Base-by-base conservation (phyloP, 2,888 invertebrate genomes). In the Caenorhabditis sp. region DNA sequence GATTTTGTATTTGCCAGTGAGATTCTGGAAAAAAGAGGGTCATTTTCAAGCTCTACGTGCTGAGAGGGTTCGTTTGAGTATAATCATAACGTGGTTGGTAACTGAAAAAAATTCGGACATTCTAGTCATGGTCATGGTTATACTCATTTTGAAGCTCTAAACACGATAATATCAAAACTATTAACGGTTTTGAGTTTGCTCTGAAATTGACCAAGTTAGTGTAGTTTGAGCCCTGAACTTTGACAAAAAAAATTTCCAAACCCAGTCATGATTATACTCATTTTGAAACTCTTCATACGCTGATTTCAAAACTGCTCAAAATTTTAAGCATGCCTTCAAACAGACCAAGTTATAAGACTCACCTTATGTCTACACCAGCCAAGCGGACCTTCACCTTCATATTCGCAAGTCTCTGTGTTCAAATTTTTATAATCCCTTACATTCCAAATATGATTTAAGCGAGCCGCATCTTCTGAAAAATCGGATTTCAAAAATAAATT, bases 301-400 rank as follows among this genome's bases (percentile, higher is more conserved):
- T n/a, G n/a, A n/a, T n/a, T n/a, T n/a, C n/a, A n/a, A n/a, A n/a
- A n/a, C n/a, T n/a, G n/a, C n/a, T n/a, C n/a, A n/a, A n/a, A n/a
- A n/a, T n/a, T n/a, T n/a, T n/a, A n/a, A n/a, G n/a, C n/a, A n/a
- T n/a, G n/a, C n/a, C n/a, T n/a, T n/a, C n/a, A n/a, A n/a, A n/a
- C n/a, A n/a, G n/a, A n/a, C n/a, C n/a, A n/a, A n/a, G n/a, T n/a
- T n/a, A n/a, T n/a, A n/a, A n/a, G n/a, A 22, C 19, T 22, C 49
- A 22, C n/a, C 22, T 51, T 68, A 58, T 66, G 66, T 19, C 26
- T 35, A 28, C 76, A 76, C 76, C 68, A 76, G 0, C 66, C 66
- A 10, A 76, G 35, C 10, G 56, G 76, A 2, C 58, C 47, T 0
- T 16, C 24, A 8, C 3, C 0, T 22, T 70, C 70, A 70, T 70